Evolutionary conservation across 2,113 vertebrate species (phyloP).

Genomic region (Hippocampus mohnikei): DNA sequence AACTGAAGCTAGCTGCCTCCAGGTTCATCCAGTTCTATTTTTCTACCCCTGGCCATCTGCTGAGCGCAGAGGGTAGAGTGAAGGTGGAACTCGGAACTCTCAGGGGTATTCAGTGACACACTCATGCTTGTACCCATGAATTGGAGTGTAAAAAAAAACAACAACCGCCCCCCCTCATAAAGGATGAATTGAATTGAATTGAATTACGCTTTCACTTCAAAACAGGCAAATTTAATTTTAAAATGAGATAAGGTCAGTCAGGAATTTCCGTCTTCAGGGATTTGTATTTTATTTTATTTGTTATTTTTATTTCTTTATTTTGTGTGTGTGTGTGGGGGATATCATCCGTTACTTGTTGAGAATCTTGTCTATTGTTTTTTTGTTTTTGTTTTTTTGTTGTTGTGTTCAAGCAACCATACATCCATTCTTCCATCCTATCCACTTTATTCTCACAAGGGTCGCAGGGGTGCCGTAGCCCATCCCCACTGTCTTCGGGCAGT

Average conservation of each 20-base stretch:
- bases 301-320: background rate
- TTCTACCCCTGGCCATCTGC: slow-evolving; percentile 59
- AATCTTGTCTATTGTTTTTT: too few species aligned
- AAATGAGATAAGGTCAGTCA: background rate
- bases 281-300: background rate
- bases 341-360: too few species aligned
- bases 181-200: slow-evolving; percentile 14
- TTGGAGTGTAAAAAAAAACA: slow-evolving; percentile 12
- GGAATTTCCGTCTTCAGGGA: background rate
- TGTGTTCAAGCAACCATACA: too few species aligned
- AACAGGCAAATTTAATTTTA: background rate
- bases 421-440: too few species aligned
- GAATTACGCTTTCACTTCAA: slow-evolving; percentile 2
- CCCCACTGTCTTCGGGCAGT: too few species aligned
- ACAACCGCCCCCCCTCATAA: too few species aligned
- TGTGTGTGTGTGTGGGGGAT: too few species aligned
- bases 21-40: slow-evolving; percentile 35
- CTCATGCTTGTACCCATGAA: slow-evolving; percentile 15
- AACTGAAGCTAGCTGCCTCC: slow-evolving; percentile 46
- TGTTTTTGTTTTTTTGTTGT: too few species aligned
- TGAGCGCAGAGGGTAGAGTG: slow-evolving; percentile 16
- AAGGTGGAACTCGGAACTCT: slow-evolving; percentile 26
- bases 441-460: too few species aligned
- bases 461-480: too few species aligned
- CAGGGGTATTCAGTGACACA: slow-evolving; percentile 50